Percentiles rank a stretch among this genome's conserved stretches.
These are phyloP conservation scores for Phainopepla nitens DNA, from an alignment of 2,113 vertebrate genomes.

Conservation along the genomic window DNA sequence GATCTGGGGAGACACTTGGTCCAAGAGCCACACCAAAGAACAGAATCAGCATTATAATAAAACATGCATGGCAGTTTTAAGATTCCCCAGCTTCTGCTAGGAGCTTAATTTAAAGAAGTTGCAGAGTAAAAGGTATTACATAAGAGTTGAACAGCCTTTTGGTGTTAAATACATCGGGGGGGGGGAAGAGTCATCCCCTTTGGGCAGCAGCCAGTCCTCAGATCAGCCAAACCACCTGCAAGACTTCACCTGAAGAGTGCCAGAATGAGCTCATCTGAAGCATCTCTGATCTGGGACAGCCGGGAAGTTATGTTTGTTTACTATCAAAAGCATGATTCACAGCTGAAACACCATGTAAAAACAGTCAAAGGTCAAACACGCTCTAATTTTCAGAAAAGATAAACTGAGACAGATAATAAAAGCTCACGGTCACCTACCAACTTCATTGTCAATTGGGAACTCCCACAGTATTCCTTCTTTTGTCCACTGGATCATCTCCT, in stretches of 20 bases:
- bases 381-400: background rate
- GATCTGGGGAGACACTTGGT: background rate
- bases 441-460: constrained; percentile 90
- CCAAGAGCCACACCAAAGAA: background rate
- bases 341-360: background rate
- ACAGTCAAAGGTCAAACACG: background rate
- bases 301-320: background rate
- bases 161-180: background rate
- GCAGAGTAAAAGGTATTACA: background rate
- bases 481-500: constrained; percentile 97
- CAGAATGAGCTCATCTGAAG: constrained; percentile 5
- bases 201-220: background rate
- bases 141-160: background rate
- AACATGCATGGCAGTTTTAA: background rate
- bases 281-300: background rate
- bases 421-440: constrained; percentile 69
- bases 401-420: background rate
- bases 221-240: background rate
- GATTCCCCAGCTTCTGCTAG: background rate
- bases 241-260: background rate
- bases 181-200: background rate
- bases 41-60: background rate
- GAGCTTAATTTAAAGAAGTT: background rate
- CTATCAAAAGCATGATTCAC: background rate
- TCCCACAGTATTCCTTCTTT: constrained; percentile 90